Evolutionary conservation across 2,113 vertebrate genomes (phyloP).

Genomic region (Puffinus mauretanicus): DNA sequence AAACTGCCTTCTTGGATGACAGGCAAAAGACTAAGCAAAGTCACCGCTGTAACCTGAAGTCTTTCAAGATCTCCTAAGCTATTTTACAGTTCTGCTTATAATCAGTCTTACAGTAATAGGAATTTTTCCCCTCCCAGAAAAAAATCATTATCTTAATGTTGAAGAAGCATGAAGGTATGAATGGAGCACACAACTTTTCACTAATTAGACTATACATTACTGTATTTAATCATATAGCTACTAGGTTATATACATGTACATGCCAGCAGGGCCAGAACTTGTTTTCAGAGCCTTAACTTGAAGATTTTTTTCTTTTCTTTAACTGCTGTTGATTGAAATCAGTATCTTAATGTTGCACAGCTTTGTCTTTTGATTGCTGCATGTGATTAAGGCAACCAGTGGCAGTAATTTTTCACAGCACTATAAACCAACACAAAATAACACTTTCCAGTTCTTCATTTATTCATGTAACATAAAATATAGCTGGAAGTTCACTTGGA

Average conservation of each 20-base stretch:
- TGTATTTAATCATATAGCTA: background rate
- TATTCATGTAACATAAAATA: background rate
- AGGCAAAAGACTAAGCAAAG: background rate
- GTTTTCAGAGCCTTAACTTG: background rate
- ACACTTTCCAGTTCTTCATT: background rate
- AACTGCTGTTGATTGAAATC: background rate
- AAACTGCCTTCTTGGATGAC: background rate
- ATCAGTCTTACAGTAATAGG: background rate
- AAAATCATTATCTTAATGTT: background rate
- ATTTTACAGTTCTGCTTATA: background rate
- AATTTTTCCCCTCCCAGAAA: background rate
- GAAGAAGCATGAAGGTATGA: background rate
- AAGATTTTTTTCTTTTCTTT: background rate
- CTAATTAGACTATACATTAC: background rate
- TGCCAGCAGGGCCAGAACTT: background rate
- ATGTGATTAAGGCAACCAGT: background rate
- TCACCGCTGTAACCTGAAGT: background rate
- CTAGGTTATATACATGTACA: background rate
- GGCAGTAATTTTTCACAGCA: background rate
- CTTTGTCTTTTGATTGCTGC: background rate
- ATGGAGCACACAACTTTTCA: background rate
- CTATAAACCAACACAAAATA: background rate
- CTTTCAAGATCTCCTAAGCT: background rate
- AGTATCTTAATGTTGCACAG: background rate
- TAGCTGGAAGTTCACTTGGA: background rate